Evolutionary conservation across 1,140 invertebrate species (phyloP).

Genomic region (Acromyrmex heyeri): DNA sequence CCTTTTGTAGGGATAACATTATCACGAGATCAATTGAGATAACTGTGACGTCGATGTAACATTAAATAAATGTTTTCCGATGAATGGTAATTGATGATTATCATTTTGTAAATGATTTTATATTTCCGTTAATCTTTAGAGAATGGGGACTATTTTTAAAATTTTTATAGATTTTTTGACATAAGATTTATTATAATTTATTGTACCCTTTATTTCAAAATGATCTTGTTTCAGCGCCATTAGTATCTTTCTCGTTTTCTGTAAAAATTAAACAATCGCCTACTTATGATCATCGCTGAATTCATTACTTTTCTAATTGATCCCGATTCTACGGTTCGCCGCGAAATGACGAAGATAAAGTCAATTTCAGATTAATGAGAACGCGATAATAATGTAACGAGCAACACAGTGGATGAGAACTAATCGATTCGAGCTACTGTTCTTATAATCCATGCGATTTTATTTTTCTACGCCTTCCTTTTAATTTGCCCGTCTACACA

Average conservation of each 20-base stretch:
- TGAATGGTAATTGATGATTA: neutral
- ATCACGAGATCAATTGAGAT: constrained; percentile 18
- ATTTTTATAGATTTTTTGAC: too few relatives aligned
- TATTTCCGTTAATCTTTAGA: too few relatives aligned
- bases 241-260: too few relatives aligned
- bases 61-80: neutral
- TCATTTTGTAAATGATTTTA: neutral
- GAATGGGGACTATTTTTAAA: too few relatives aligned
- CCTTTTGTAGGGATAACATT: neutral
- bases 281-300: neutral
- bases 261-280: neutral
- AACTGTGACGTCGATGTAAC: neutral
- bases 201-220: too few relatives aligned
- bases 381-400: constrained; percentile 15
- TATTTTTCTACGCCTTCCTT: constrained; percentile 70
- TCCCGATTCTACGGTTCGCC: constrained; percentile 1
- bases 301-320: constrained; percentile 3
- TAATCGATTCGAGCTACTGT: constrained; percentile 13
- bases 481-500: neutral
- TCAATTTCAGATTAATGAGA: constrained; percentile 1
- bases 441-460: constrained; percentile 70
- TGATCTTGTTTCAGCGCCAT: too few relatives aligned
- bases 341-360: neutral
- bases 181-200: too few relatives aligned
- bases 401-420: neutral